These are phyloP conservation scores for Fragum fragum DNA, from an alignment of 2,888 invertebrate genomes.

Conservation along the genomic window DNA sequence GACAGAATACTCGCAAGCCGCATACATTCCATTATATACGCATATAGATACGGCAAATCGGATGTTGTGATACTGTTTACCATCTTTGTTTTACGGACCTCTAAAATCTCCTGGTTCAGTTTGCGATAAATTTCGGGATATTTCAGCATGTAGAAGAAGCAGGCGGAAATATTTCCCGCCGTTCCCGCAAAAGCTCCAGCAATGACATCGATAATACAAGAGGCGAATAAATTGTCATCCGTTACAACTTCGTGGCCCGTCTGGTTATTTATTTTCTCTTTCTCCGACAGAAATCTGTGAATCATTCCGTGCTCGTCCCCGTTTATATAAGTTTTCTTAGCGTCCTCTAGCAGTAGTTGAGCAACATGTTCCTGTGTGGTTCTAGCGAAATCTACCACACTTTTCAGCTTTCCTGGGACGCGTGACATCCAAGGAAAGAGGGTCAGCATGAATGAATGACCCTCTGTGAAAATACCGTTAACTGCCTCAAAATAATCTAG, in stretches of 20 bases:
- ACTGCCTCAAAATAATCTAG: neutral
- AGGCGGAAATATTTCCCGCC: neutral
- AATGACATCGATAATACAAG: neutral
- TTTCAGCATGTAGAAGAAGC: neutral
- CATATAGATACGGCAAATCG: neutral
- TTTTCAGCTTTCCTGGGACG: neutral
- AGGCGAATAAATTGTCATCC: neutral
- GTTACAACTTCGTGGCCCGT: neutral
- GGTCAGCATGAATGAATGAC: neutral
- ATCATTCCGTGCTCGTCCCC: constrained; percentile 12
- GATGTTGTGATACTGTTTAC: neutral
- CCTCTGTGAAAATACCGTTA: neutral
- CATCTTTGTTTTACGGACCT: neutral
- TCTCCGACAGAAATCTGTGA: neutral
- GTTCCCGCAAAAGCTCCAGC: constrained; percentile 1
- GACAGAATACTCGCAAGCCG: neutral
- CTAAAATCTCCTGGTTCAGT: neutral
- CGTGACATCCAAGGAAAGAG: neutral
- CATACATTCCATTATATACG: constrained; percentile 16
- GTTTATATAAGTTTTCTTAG: neutral
- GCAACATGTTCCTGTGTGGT: neutral
- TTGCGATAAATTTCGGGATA: neutral
- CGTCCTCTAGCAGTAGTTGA: neutral
- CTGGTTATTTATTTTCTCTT: neutral
- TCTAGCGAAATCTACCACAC: neutral